Conservation (phyloP, 2,113 vertebrate species). For the Bubo bubo region DNA sequence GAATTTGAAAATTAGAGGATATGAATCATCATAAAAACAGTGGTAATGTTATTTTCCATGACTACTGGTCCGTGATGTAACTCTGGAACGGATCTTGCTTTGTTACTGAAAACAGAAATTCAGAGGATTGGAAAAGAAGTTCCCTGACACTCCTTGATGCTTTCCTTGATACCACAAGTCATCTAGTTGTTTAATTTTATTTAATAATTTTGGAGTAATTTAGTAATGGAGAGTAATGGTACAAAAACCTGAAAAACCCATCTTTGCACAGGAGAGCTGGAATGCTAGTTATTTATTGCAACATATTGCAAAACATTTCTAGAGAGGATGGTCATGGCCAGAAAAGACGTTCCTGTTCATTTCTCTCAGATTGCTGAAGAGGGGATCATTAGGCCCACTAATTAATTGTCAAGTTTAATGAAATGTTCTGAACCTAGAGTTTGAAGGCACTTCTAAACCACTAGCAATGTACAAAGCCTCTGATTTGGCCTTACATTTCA, state of each 20-base stretch:
- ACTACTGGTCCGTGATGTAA: not conserved
- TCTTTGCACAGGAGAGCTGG: not conserved
- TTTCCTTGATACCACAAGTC: not conserved
- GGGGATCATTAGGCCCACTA: not conserved
- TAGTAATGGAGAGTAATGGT: not conserved
- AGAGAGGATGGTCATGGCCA: not conserved
- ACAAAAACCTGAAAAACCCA: not conserved
- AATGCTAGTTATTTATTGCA: not conserved
- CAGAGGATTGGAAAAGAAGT: not conserved
- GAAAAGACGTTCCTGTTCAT: not conserved
- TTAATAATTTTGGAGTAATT: not conserved
- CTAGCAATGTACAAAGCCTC: not conserved
- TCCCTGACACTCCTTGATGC: not conserved
- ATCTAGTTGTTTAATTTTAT: not conserved
- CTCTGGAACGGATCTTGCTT: not conserved
- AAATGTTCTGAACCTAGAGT: not conserved
- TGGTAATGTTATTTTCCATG: conserved; percentile 18
- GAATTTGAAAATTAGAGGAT: conserved; percentile 5
- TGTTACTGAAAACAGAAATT: conserved; percentile 13
- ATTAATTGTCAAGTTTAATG: not conserved
- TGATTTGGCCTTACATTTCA: not conserved
- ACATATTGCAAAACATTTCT: not conserved
- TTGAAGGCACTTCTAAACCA: not conserved
- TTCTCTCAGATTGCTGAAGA: not conserved
- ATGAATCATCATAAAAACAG: conserved; percentile 13